Base-by-base conservation (phyloP, 1,140 invertebrate genomes). In the Caerostris darwini region DNA sequence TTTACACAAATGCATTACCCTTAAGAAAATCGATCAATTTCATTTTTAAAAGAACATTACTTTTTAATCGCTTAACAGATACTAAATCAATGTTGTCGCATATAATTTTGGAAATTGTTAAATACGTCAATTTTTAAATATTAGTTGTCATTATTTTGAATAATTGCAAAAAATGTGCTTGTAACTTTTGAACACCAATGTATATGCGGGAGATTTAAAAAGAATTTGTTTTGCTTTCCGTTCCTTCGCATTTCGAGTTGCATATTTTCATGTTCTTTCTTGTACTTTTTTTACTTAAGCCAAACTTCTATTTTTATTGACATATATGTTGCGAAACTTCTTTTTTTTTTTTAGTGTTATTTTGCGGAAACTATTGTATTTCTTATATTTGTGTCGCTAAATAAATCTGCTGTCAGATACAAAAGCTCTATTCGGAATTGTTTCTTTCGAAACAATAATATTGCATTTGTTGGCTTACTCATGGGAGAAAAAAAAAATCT, bases 381-480 rank as follows among this genome's bases (percentile, higher is more conserved):
- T 77, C 71, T 14, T 77, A 77, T 77, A 77, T 12, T 77, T 50
- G 69, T 71, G 71, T 50, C 34, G 71, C 34, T 77, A 77, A 34
- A 77, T 77, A 77, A 77, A 77, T 77, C 53, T 77, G 71, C 71
- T 77, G 71, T 77, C 71, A 77, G 71, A 77, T 77, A 77, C 71
- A 77, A 50, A 50, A 77, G 71, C 53, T 77, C 50, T 34, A 50
- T 53, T 50, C 8, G 71, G 71, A 77, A 77, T 77, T 77, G 71
- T 77, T 77, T 77, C 71, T 77, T 12, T 10, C 71, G 34, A 34
- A 77, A 77, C 71, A 77, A 50, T 50, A 34, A 53, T 77, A 53
- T 77, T 77, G 71, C 71, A 77, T 10, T 77, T 77, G 53, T 77
- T 77, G 71, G 71, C 50, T 77, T 77, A 34, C 34, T 19, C 7